Conservation (phyloP, 1,140 invertebrate species). For the Pomacea maculata region DNA sequence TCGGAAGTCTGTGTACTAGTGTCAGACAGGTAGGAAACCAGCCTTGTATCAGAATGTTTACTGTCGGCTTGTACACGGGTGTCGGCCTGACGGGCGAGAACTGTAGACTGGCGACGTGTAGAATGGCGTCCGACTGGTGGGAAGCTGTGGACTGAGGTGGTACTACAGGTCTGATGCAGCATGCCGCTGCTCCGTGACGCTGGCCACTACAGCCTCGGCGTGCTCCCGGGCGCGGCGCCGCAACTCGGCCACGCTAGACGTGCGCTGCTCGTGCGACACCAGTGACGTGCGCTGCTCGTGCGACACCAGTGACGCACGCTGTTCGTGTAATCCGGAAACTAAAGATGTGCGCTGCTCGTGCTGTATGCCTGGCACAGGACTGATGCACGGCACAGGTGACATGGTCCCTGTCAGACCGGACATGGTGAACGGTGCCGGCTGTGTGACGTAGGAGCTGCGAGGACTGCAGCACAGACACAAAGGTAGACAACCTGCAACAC, state of each 20-base stretch:
- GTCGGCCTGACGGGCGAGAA: neutral
- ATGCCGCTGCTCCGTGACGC: slow-evolving; percentile 33
- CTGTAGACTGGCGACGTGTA: neutral
- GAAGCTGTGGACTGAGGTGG: neutral
- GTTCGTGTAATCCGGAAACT: too few relatives aligned
- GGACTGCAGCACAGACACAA: slow-evolving; percentile 43
- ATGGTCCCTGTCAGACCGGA: neutral
- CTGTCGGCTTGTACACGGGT: neutral
- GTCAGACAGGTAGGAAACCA: too few relatives aligned
- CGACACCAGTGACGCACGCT: neutral
- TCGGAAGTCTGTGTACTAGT: too few relatives aligned
- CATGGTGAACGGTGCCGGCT: slow-evolving; percentile 3
- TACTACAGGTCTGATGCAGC: neutral
- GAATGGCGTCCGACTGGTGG: neutral
- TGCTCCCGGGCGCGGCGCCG: slow-evolving; percentile 91
- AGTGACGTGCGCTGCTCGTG: too few relatives aligned
- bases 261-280: slow-evolving; percentile 74
- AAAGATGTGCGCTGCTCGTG: slow-evolving; percentile 71
- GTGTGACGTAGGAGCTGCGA: slow-evolving; percentile 2
- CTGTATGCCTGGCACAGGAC: neutral
- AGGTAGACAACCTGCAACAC: slow-evolving; percentile 40
- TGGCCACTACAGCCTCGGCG: slow-evolving; percentile 57
- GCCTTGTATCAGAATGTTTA: neutral
- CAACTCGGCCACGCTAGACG: slow-evolving; percentile 89
- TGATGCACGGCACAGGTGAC: neutral